Conservation (phyloP, 2,113 vertebrate species). For the Notiomystis cincta region DNA sequence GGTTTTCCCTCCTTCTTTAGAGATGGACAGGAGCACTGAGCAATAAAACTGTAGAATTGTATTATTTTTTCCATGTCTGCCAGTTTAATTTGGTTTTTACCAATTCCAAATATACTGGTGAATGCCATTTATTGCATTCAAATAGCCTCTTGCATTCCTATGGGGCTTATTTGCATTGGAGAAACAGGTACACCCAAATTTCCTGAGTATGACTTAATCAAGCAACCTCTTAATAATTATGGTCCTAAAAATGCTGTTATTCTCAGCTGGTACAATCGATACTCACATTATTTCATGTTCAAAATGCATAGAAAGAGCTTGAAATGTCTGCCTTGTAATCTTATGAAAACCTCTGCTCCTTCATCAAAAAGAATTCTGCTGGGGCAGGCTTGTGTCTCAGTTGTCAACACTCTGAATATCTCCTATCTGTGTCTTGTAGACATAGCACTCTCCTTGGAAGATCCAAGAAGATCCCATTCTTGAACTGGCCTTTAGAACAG, state of each 20-base stretch:
- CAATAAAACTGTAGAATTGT: neutral
- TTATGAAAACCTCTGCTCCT: neutral
- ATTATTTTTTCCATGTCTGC: neutral
- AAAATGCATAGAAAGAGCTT: neutral
- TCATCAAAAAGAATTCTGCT: neutral
- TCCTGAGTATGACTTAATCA: neutral
- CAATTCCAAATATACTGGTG: neutral
- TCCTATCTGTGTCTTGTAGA: neutral
- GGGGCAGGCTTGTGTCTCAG: neutral
- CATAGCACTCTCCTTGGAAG: neutral
- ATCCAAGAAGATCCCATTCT: neutral
- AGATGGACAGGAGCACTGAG: neutral
- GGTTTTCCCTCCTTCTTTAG: neutral
- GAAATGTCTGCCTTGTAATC: neutral
- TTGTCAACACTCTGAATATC: neutral
- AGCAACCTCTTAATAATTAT: neutral
- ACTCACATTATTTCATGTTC: neutral
- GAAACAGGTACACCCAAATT: neutral
- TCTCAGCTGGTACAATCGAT: neutral
- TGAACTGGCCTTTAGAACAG: neutral
- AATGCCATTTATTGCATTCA: neutral
- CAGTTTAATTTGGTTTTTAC: neutral
- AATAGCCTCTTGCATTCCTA: neutral
- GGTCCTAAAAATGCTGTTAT: neutral
- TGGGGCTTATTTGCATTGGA: neutral